phyloP scores from a whole-genome alignment of 2,888 invertebrate species.

The Ischnus inquisitorius region DNA sequence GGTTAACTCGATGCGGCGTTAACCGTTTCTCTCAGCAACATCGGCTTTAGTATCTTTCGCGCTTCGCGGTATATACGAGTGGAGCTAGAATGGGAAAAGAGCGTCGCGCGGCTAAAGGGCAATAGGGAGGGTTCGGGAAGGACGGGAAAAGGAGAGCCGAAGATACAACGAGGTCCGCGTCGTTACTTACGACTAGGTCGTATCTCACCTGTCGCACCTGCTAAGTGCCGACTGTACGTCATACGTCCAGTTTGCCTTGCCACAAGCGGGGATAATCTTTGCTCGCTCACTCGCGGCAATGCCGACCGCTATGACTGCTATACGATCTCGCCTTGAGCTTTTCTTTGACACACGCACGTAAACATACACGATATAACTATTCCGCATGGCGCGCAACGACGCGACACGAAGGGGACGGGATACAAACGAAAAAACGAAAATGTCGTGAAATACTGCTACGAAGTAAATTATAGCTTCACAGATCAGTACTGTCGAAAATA shows the following conservation, averaged over 20 bases:
- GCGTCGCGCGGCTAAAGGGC: not conserved
- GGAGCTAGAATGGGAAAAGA: slow-evolving; percentile 18
- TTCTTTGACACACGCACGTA: slow-evolving; percentile 21
- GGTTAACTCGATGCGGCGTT: slow-evolving; percentile 65
- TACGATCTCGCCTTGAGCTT: slow-evolving; percentile 8
- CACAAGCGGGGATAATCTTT: slow-evolving; percentile 45
- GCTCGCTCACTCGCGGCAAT: slow-evolving; percentile 32
- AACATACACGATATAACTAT: not conserved
- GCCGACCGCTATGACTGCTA: not conserved
- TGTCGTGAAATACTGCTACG: not conserved
- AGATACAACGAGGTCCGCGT: slow-evolving; percentile 52
- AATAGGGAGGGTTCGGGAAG: not conserved
- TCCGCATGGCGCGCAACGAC: not conserved
- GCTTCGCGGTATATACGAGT: not conserved
- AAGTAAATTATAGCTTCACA: no score
- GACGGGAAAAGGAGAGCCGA: slow-evolving; percentile 25
- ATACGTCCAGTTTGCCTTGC: slow-evolving; percentile 30
- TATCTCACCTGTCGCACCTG: slow-evolving; percentile 76
- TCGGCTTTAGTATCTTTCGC: slow-evolving; percentile 12
- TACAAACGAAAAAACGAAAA: not conserved
- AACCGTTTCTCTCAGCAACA: slow-evolving; percentile 52
- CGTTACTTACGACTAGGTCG: slow-evolving; percentile 73
- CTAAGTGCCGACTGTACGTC: slow-evolving; percentile 73
- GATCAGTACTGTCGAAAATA: no score
- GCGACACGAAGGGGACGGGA: not conserved